These are phyloP conservation scores for Drosophila subquinaria DNA, from an alignment of 2,888 invertebrate species.

Conservation along the genomic window DNA sequence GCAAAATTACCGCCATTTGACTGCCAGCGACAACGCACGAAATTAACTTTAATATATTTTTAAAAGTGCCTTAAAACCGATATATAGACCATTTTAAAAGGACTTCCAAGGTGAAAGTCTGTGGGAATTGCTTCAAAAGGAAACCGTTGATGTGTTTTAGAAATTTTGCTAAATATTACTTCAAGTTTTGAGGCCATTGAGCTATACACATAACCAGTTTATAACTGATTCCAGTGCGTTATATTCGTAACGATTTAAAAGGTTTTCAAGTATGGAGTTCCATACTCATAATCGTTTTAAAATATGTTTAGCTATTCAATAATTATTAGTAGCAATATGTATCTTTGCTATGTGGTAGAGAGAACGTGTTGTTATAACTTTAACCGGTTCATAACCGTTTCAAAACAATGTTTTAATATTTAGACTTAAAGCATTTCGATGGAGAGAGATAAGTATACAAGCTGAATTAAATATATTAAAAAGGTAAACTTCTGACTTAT, in stretches of 20 bases:
- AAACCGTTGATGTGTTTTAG: neutral
- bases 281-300: no score
- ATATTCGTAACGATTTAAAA: no score
- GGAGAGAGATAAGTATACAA: no score
- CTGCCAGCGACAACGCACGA: neutral
- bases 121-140: conserved; percentile 1
- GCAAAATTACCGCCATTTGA: conserved; percentile 22
- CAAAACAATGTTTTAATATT: neutral
- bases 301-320: no score
- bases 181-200: neutral
- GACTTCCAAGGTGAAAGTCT: neutral
- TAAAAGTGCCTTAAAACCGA: conserved; percentile 1
- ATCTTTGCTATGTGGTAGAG: no score
- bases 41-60: conserved; percentile 19
- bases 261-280: no score
- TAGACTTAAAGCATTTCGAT: no score
- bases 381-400: neutral
- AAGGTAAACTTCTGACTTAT: no score
- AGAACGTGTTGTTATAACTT: no score
- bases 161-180: neutral
- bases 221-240: no score
- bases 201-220: neutral
- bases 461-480: no score
- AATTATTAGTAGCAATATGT: no score
- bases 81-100: conserved; percentile 2